Evolutionary conservation across 2,113 vertebrate species (phyloP).

Genomic region (Podilymbus podiceps): DNA sequence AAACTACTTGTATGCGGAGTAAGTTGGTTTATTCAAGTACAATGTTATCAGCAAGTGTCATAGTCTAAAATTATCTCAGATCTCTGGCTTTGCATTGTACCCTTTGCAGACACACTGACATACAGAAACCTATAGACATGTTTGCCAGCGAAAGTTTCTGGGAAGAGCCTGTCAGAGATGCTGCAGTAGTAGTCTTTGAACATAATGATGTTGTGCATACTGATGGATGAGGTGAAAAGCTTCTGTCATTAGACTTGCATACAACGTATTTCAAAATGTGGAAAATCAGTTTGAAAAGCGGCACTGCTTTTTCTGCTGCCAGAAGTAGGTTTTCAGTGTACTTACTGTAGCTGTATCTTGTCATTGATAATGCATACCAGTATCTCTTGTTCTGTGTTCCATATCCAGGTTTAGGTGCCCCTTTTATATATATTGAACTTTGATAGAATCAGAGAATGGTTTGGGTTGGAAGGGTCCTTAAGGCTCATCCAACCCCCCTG

Average conservation of each 20-base stretch:
- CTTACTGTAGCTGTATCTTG: neutral
- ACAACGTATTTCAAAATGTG: neutral
- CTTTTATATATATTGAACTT: neutral
- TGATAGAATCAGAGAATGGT: too few relatives aligned
- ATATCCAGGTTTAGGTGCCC: neutral
- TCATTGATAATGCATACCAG: neutral
- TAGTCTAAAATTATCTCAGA: neutral
- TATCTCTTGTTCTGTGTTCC: neutral
- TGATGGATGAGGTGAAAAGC: neutral
- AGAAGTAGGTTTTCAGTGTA: neutral
- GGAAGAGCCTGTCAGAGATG: neutral
- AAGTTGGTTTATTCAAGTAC: accelerated
- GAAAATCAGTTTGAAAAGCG: neutral
- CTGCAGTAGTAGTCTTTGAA: neutral
- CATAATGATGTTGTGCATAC: neutral
- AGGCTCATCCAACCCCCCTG: too few relatives aligned
- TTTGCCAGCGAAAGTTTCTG: neutral
- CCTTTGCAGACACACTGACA: neutral
- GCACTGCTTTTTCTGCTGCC: neutral
- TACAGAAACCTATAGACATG: neutral
- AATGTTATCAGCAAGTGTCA: neutral
- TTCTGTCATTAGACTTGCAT: neutral
- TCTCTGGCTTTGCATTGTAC: neutral
- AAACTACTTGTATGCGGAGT: neutral
- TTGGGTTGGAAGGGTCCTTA: too few relatives aligned